A percentile compares a stretch with the other conserved stretches of the same genome.
Conservation (phyloP, 2,888 invertebrate species). For the Melitaea athalia region DNA sequence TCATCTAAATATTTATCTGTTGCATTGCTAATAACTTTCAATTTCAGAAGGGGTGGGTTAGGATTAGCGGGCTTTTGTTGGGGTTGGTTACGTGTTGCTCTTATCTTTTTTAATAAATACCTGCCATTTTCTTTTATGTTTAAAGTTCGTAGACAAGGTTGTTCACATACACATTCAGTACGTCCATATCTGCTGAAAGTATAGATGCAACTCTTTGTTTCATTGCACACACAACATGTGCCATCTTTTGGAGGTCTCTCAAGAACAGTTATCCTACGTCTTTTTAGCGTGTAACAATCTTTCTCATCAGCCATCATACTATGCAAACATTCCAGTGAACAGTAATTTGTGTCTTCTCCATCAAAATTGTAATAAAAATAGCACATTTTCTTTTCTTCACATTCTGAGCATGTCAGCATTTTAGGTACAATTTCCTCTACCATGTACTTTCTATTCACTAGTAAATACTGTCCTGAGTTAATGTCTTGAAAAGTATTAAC, state of each 20-base stretch:
- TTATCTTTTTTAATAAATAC: slow-evolving; percentile 61
- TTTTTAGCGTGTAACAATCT: slow-evolving; percentile 80
- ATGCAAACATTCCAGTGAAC: slow-evolving; percentile 80
- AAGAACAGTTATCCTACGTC: slow-evolving; percentile 74
- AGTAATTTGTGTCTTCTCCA: slow-evolving; percentile 74
- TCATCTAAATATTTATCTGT: slow-evolving; percentile 79
- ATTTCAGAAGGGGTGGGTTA: slow-evolving; percentile 67
- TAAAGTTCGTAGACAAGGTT: slow-evolving; percentile 80
- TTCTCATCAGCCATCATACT: slow-evolving; percentile 79
- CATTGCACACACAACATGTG: slow-evolving; percentile 77
- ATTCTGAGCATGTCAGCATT: slow-evolving; percentile 63
- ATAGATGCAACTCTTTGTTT: slow-evolving; percentile 73
- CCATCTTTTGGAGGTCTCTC: slow-evolving; percentile 57
- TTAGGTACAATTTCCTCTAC: slow-evolving; percentile 68
- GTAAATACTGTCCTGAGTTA: slow-evolving; percentile 59
- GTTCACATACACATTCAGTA: slow-evolving; percentile 78
- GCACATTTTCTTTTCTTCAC: slow-evolving; percentile 70
- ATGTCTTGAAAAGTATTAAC: slow-evolving; percentile 67
- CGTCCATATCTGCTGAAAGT: slow-evolving; percentile 78
- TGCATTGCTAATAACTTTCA: slow-evolving; percentile 78
- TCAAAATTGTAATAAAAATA: slow-evolving; percentile 75
- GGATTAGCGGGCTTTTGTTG: slow-evolving; percentile 14
- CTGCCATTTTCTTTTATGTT: slow-evolving; percentile 65
- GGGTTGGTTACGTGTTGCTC: slow-evolving; percentile 43
- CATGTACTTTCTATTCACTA: slow-evolving; percentile 63